Base-by-base conservation (phyloP, 2,888 invertebrate genomes). In the Drosophila nigricruria region DNA sequence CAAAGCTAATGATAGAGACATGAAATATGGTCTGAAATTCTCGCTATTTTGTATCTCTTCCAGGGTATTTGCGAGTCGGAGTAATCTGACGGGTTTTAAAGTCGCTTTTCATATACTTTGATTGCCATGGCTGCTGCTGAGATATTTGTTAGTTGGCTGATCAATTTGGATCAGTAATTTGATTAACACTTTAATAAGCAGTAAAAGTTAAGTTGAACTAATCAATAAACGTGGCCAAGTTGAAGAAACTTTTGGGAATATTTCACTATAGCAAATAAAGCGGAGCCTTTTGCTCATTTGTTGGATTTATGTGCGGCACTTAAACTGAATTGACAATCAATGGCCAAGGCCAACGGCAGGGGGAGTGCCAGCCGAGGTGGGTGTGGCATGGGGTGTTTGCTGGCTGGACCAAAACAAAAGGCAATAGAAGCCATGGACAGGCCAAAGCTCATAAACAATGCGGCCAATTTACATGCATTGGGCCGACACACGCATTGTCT, bases 251-350 rank as follows among this genome's bases (percentile, higher is more conserved):
- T 25, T 38, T 40, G 34, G 49, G 25, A 32, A 53, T 38, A 59
- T 49, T 64, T 62, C 50, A 30, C 20, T 25, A 25, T 42, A 57
- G 40, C 54, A 43, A 65, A 74, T 65, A 45, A 58, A 45, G 61
- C 47, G 57, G 40, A 52, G 70, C 36, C 72, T 73, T 56, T 58
- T 77, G 81, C 83, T 82, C 86, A 82, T 82, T 82, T 82, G 70
- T 63, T 70, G 73, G 70, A 87, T 85, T 85, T 87, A 85, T 87
- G 73, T 71, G 67, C 68, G 70, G 70, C 76, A 84, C 87, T 85
- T 85, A 87, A 84, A 87, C 83, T 79, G 83, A 83, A 85, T 85
- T 85, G 84, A 84, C 76, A 87, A 84, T 87, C 84, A 81, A 84
- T 81, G 74, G 84, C 71, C 84, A 71, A 77, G 78, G 78, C 65